Evolutionary conservation across 2,797 vertebrate genomes (phyloP).

Genomic region (Limnodromus scolopaceus): DNA sequence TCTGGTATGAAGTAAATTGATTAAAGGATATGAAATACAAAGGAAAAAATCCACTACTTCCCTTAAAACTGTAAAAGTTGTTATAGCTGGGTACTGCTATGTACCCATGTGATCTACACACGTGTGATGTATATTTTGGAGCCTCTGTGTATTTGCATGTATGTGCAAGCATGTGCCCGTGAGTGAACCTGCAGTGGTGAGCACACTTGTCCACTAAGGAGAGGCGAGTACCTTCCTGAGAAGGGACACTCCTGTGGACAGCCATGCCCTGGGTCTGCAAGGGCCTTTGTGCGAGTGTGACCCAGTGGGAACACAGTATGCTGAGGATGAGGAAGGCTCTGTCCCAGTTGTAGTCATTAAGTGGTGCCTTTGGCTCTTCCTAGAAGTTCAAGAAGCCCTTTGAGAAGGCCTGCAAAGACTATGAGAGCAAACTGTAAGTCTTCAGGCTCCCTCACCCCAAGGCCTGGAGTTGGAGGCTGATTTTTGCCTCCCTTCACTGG

Average conservation of each 20-base stretch:
- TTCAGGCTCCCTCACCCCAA: background rate
- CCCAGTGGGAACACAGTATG: background rate
- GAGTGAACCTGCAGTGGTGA: background rate
- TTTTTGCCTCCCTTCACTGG: background rate
- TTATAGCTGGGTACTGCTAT: no score
- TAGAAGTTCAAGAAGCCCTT: conserved; percentile 81
- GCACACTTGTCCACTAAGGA: background rate
- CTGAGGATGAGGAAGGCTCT: background rate
- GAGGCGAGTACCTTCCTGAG: background rate
- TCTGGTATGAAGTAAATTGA: background rate
- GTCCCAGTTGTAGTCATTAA: background rate
- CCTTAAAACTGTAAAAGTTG: background rate
- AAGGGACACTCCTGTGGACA: background rate
- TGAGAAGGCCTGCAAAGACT: conserved; percentile 81
- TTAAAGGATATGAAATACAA: background rate
- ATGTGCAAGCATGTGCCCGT: background rate
- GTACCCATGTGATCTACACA: no score
- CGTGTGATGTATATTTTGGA: background rate
- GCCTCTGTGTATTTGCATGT: no score
- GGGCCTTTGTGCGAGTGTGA: background rate
- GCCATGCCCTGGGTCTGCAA: background rate
- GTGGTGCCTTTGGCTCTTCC: background rate
- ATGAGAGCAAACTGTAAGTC: conserved; percentile 81
- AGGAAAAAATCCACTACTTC: background rate
- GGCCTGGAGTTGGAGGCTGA: background rate